A percentile compares a stretch with the other conserved stretches of the same genome.
Evolutionary conservation across 1,140 invertebrate genomes (phyloP).

Genomic region (Acromyrmex echinatior): DNA sequence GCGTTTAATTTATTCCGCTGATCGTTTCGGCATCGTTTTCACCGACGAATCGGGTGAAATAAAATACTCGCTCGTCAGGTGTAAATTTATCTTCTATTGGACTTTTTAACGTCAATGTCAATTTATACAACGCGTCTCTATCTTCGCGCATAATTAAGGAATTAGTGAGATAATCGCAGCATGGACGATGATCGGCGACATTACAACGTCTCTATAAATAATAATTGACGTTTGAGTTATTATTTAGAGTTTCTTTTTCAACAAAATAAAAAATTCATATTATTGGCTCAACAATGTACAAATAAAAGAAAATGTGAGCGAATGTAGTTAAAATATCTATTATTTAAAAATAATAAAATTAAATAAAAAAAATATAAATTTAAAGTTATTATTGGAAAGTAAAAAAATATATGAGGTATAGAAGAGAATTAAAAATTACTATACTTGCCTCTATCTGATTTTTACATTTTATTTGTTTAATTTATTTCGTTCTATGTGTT

Average conservation of each 20-base stretch:
- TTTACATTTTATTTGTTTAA: neutral
- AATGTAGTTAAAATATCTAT: neutral
- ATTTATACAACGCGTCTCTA: conserved; percentile 58
- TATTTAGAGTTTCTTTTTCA: neutral
- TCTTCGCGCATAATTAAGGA: conserved; percentile 34
- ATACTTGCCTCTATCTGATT: neutral
- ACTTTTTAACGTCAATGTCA: conserved; percentile 66
- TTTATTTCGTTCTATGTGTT: neutral
- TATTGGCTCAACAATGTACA: neutral
- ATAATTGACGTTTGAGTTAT: conserved; percentile 22
- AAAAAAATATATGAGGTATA: neutral
- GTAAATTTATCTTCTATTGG: conserved; percentile 67
- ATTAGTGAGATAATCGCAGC: conserved; percentile 9
- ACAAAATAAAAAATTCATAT: neutral
- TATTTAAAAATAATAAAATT: neutral
- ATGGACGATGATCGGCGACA: neutral
- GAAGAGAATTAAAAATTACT: neutral
- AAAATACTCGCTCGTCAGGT: conserved; percentile 40
- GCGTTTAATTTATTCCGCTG: conserved; percentile 68
- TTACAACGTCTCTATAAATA: conserved; percentile 37
- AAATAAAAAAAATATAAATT: neutral
- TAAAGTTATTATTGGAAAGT: neutral
- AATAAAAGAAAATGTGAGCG: neutral
- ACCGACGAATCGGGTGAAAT: conserved; percentile 41
- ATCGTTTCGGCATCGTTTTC: neutral